Evolutionary conservation across 1,140 invertebrate species (phyloP).

Genomic region (Physella acuta): DNA sequence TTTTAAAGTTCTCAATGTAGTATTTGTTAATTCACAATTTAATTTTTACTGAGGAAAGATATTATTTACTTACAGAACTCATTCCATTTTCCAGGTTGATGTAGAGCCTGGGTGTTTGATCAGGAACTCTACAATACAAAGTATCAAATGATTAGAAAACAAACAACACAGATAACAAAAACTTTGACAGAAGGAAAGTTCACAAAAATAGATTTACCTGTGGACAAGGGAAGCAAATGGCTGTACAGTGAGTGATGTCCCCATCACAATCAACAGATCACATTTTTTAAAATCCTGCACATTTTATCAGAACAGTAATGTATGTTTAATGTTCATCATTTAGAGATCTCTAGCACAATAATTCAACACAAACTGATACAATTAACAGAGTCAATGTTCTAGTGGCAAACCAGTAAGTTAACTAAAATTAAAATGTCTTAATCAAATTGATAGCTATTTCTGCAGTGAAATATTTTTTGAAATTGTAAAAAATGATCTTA

Average conservation of each 20-base stretch:
- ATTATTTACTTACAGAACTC: constrained; percentile 26
- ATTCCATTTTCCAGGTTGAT: constrained; percentile 53
- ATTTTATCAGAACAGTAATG: neutral
- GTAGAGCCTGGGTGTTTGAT: constrained; percentile 70
- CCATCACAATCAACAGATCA: constrained; percentile 92
- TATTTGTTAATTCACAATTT: neutral
- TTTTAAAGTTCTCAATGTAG: neutral
- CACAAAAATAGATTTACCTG: constrained; percentile 63
- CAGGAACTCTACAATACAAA: constrained; percentile 65
- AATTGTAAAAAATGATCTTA: constrained; percentile 35
- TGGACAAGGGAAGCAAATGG: constrained; percentile 90
- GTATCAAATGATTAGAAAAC: neutral
- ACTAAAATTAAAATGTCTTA: neutral
- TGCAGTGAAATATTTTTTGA: too few species aligned
- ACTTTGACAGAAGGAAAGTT: neutral
- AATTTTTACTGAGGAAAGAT: neutral
- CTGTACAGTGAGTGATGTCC: constrained; percentile 90
- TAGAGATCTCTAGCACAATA: too few species aligned
- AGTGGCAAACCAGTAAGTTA: neutral
- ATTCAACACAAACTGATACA: too few species aligned
- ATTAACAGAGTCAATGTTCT: too few species aligned
- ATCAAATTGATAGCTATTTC: neutral
- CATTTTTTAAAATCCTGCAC: constrained; percentile 79
- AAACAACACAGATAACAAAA: neutral
- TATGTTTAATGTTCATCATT: too few species aligned